Base-by-base conservation (phyloP, 2,888 invertebrate species). In the Saturnia pavonia region DNA sequence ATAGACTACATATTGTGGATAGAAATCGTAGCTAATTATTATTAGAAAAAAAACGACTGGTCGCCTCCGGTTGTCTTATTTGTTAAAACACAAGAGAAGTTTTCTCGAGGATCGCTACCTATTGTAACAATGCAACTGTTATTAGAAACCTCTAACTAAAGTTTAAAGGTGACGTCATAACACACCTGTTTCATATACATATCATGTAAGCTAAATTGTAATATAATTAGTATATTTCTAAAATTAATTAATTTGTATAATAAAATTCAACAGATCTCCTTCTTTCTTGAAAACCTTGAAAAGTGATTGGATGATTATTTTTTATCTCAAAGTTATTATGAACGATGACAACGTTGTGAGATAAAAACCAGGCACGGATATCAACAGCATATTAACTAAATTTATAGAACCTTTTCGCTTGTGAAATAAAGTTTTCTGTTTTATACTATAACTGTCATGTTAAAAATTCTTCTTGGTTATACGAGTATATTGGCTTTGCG, bases 251-350 rank as follows among this genome's bases (percentile, higher is more conserved):
- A 27, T 67, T 43, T 70, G 42, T 51, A 54, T 12, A 45, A 67
- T 70, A 57, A 65, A 68, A 42, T 45, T 70, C 67, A 42, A 43
- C 22, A 71, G 68, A 68, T 69, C 68, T 71, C 68, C 71, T 68
- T 63, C 63, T 68, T 68, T 68, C 63, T 68, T 45, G 42, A 42
- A 71, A 69, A 68, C 71, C 71, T 71, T 71, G 71, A 71, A 68
- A 71, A 71, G 71, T 71, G 71, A 71, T 71, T 71, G 71, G 68
- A 68, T 71, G 68, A 71, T 71, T 71, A 68, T 68, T 68, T 60
- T 65, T 68, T 71, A 71, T 68, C 40, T 45, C 25, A 68, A 25
- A 51, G 65, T 40, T 65, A 65, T 71, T 68, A 71, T 71, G 68
- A 71, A 57, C 57, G 67, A 70, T 70, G 70, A 70, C 70, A 70